Percentiles rank a stretch among this genome's conserved stretches.
These are phyloP conservation scores for Ploceus nigricollis DNA, from an alignment of 2,113 vertebrate species.

Conservation along the genomic window DNA sequence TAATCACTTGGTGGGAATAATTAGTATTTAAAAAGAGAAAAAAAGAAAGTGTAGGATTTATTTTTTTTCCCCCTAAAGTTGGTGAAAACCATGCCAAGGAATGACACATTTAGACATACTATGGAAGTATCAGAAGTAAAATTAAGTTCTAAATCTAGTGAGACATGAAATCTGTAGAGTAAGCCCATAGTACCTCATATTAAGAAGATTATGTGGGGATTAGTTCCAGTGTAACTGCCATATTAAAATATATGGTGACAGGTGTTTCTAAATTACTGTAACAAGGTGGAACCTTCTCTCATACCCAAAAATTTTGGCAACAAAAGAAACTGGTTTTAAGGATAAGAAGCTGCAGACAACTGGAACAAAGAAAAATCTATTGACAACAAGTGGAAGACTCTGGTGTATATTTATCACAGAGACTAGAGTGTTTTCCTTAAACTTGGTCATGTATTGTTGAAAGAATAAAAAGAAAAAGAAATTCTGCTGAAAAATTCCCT, in stretches of 20 bases:
- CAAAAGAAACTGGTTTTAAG: slow-evolving; percentile 14
- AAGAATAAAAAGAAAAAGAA: neutral
- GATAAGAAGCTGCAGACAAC: slow-evolving; percentile 36
- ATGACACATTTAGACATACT: neutral
- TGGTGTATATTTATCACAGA: neutral
- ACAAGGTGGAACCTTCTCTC: slow-evolving; percentile 35
- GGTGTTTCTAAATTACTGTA: slow-evolving; percentile 61
- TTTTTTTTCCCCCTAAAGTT: neutral
- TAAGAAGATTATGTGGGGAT: slow-evolving; percentile 37
- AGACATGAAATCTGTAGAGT: slow-evolving; percentile 20
- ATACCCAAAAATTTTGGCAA: slow-evolving; percentile 8
- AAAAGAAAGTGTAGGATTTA: neutral
- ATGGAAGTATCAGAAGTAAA: neutral
- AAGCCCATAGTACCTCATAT: neutral
- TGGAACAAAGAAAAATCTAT: slow-evolving; percentile 37
- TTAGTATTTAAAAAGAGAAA: neutral
- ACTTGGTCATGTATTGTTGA: neutral
- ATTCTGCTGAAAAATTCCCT: neutral
- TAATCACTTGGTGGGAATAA: neutral
- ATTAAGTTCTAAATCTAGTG: neutral
- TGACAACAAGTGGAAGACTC: neutral
- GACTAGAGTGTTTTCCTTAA: neutral
- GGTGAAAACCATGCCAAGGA: neutral
- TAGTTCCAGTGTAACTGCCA: slow-evolving; percentile 51
- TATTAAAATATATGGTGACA: slow-evolving; percentile 53